A percentile compares a stretch with the other conserved stretches of the same genome.
These are phyloP conservation scores for Sitta carolinensis DNA, from an alignment of 2,797 vertebrate genomes.

Conservation along the genomic window DNA sequence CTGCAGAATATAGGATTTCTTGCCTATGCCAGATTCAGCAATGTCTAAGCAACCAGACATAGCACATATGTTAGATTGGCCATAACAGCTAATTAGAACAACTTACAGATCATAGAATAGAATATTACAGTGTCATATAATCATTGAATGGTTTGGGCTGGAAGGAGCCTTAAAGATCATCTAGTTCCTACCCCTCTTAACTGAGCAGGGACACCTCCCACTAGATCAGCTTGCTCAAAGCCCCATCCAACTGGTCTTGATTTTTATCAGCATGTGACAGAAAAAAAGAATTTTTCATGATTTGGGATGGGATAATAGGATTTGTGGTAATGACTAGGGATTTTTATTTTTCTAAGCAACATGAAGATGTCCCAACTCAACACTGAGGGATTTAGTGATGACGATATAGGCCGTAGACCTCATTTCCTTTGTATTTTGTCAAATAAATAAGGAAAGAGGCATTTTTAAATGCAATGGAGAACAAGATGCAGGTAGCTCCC, in stretches of 20 bases:
- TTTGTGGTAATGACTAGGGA: neutral
- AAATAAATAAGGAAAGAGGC: neutral
- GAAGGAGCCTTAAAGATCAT: neutral
- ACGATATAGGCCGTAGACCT: neutral
- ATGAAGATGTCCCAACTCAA: neutral
- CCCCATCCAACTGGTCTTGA: neutral
- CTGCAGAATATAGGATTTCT: neutral
- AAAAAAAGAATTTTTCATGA: neutral
- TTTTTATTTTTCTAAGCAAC: neutral
- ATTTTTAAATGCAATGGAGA: neutral
- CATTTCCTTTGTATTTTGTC: neutral
- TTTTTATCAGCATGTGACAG: neutral
- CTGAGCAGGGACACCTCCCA: neutral
- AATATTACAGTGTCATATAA: neutral
- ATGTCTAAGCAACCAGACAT: neutral
- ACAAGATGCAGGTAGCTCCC: neutral
- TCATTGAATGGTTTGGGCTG: neutral
- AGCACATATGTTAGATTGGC: neutral
- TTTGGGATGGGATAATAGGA: neutral
- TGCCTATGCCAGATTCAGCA: neutral
- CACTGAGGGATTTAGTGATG: neutral
- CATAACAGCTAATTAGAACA: neutral
- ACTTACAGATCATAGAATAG: neutral
- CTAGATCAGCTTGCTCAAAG: neutral
- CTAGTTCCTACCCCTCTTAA: fast-evolving